Evolutionary conservation across 2,888 invertebrate genomes (phyloP).

Genomic region (Chironomus tentans): DNA sequence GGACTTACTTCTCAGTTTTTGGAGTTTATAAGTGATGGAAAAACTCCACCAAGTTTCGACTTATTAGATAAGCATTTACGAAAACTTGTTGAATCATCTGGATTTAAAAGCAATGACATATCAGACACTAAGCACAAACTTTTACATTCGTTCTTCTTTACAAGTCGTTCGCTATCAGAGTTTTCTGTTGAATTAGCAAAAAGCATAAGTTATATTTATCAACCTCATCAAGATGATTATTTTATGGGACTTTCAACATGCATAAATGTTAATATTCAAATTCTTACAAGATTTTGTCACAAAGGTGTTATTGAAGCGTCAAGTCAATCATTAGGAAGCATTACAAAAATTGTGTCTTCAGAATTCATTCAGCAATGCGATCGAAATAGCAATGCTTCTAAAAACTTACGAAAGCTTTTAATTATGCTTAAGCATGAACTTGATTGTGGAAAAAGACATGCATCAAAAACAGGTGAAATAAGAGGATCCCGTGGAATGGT

Average conservation of each 20-base stretch:
- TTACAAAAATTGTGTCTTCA: constrained; percentile 9
- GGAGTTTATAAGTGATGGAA: neutral
- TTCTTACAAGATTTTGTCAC: neutral
- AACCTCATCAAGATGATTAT: neutral
- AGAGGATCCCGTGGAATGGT: neutral
- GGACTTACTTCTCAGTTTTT: neutral
- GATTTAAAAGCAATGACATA: constrained; percentile 29
- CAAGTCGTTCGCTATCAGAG: neutral
- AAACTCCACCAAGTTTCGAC: neutral
- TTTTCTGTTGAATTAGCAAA: neutral
- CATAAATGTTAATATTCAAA: constrained; percentile 4
- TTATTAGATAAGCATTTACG: neutral
- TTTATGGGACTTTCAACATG: neutral
- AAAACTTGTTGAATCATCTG: neutral
- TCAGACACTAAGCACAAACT: constrained; percentile 32
- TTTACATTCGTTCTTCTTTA: constrained; percentile 30
- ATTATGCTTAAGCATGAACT: neutral
- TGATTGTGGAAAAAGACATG: neutral
- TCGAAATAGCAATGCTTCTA: neutral
- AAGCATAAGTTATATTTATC: neutral
- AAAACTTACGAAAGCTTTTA: neutral
- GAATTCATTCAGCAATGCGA: neutral
- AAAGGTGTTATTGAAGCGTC: constrained; percentile 12
- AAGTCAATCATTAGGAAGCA: neutral
- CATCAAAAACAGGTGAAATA: neutral